phyloP scores from a whole-genome alignment of 2,113 vertebrate genomes.

The Microcebus jonahi region DNA sequence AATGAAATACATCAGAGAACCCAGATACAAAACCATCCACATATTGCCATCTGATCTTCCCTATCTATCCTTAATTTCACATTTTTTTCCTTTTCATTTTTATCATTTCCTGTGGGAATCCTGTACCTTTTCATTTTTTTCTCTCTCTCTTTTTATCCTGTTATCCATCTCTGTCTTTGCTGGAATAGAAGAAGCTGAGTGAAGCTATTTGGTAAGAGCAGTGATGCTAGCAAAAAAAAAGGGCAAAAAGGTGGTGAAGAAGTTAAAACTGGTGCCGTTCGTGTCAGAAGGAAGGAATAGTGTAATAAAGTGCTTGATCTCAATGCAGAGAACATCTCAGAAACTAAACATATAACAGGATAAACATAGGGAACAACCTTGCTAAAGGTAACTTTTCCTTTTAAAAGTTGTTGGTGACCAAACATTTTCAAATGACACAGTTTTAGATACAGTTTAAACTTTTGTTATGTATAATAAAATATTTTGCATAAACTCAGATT shows the following conservation, averaged over 20 bases:
- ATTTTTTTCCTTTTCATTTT: neutral
- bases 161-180: neutral
- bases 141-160: neutral
- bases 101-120: neutral
- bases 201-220: neutral
- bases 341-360: neutral
- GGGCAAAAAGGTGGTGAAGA: neutral
- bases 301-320: neutral
- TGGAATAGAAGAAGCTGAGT: neutral
- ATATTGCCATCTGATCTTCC: neutral
- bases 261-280: neutral
- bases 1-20: too few species aligned
- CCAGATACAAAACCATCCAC: too few species aligned
- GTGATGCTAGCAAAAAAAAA: neutral
- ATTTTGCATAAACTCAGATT: neutral
- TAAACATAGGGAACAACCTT: neutral
- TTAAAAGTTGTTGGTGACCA: neutral
- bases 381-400: neutral
- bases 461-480: neutral
- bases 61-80: neutral
- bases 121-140: neutral
- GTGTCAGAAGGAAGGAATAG: neutral
- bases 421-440: neutral
- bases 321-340: neutral
- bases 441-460: slow-evolving; percentile 8